These are phyloP conservation scores for Philypnodon macrostomus DNA, from an alignment of 2,797 vertebrate species.

Conservation along the genomic window DNA sequence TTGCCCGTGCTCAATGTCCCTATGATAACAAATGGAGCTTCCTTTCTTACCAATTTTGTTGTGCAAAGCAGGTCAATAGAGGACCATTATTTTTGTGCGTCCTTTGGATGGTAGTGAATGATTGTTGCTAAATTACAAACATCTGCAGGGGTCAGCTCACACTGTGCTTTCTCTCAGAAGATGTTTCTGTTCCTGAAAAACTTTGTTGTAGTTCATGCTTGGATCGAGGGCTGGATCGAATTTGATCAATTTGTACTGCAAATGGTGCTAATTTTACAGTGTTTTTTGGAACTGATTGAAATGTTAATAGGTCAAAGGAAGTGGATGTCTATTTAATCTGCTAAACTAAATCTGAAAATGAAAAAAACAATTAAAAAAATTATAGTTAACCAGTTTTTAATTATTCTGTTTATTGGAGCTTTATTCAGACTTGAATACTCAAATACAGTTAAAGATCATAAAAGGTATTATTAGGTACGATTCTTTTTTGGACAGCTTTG, in stretches of 20 bases:
- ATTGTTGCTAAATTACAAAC: constrained; percentile 74
- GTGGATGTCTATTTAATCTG: too few relatives aligned
- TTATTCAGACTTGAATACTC: too few relatives aligned
- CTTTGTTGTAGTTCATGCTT: constrained; percentile 2
- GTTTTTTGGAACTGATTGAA: neutral
- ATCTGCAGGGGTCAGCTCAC: constrained; percentile 53
- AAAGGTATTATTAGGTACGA: too few relatives aligned
- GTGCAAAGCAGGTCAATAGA: constrained; percentile 73
- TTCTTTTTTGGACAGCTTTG: too few relatives aligned
- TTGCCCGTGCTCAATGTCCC: constrained; percentile 42
- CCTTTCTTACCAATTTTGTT: constrained; percentile 58
- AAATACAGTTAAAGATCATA: too few relatives aligned
- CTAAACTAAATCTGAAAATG: too few relatives aligned
- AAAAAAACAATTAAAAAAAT: too few relatives aligned
- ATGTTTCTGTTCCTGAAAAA: constrained; percentile 25
- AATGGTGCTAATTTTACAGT: neutral
- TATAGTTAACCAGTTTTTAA: too few relatives aligned
- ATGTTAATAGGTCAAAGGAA: too few relatives aligned
- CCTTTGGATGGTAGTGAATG: constrained; percentile 64
- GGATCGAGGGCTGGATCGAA: neutral
- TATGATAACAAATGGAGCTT: constrained; percentile 66
- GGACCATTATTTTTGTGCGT: constrained; percentile 62
- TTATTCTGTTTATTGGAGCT: too few relatives aligned
- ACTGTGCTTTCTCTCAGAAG: constrained; percentile 58
- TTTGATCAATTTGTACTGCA: neutral